Base-by-base conservation (phyloP, 2,888 invertebrate genomes). In the Lepidocyrtinus sp. region DNA sequence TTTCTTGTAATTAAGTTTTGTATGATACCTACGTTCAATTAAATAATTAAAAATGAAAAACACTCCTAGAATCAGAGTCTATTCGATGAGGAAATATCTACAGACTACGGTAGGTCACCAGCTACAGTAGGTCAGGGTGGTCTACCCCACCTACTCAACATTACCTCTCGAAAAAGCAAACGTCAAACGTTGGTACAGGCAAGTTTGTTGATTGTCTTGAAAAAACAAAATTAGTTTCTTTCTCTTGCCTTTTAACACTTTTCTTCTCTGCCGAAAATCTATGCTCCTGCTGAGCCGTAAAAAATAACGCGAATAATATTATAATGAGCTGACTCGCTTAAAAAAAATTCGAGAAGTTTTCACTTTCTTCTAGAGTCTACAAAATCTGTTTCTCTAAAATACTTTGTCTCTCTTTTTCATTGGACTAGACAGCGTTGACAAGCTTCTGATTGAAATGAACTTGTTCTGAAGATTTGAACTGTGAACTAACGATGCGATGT, bases 141-240 rank as follows among this genome's bases (percentile, higher is more conserved):
- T 64, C 71, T 82, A 50, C 81, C 82, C 79, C 85, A 84, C 61
- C 83, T 85, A 74, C 84, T 85, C 65, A 82, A 84, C 79, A 83
- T 85, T 81, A 81, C 82, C 50, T 50, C 50, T 61, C 84, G 85
- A 76, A 86, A 82, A 81, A 83, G 71, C 79, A 86, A 85, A 79
- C 85, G 85, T 21, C 83, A 83, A 71, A 75, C 81, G 65, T 79
- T 82, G 71, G 82, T 83, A 76, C 84, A 86, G 86, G 86, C 86
- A 86, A 86, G 86, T 86, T 61, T 62, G n/a, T n/a, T n/a, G n/a
- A 50, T 7, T 7, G 50, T 50, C 50, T 50, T 50, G 50, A 50
- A 50, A 50, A 50, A 50, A 50, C 2, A 2, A 7, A 2, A 50
- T 50, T 7, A 27, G 7, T 27, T 2, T 24, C 27, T 64, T 64